Base-by-base conservation (phyloP, 2,888 invertebrate species). In the Ennomos erosarius region DNA sequence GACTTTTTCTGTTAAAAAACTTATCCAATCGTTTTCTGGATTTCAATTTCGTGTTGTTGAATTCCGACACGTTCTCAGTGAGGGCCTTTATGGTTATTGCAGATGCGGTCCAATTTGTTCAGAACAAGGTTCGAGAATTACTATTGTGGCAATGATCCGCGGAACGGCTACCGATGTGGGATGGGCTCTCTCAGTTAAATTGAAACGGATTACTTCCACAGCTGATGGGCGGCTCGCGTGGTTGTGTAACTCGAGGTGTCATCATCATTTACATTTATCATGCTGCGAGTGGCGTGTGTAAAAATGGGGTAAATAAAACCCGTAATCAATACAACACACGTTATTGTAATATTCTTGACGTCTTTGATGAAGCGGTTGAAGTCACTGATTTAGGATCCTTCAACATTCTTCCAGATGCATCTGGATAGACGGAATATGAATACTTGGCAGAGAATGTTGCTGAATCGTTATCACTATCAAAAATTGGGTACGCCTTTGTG, bases 221-320 rank as follows among this genome's bases (percentile, higher is more conserved):
- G 69, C 66, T 85, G 82, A 89, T 86, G 84, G 73, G 71, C 67
- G 52, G 71, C 81, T 88, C 70, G 88, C 88, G 85, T 89, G 88
- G 67, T 69, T 60, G 60, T 67, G 72, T 78, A 75, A 79, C 79
- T 76, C 70, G 67, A 64, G 64, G 70, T 65, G 74, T 75, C 72
- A 81, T 81, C 77, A 78, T 80, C 76, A 79, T 83, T 81, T 75
- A 70, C 71, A 69, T 75, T 71, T 73, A 67, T 73, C 67, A 77
- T 75, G 70, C 51, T 39, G 16, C 12, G 38, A 48, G 42, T 55
- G 44, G 64, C 69, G 66, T 67, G 64, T 46, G 37, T 56, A 35
- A 45, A 10, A 33, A 35, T 57, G 53, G 43, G 40, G 48, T 46
- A 49, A 40, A 56, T 71, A 64, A 71, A 68, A 71, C 5, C 33